phyloP scores from a whole-genome alignment of 2,797 vertebrate species.

The Typhlichthys eigenmanni region DNA sequence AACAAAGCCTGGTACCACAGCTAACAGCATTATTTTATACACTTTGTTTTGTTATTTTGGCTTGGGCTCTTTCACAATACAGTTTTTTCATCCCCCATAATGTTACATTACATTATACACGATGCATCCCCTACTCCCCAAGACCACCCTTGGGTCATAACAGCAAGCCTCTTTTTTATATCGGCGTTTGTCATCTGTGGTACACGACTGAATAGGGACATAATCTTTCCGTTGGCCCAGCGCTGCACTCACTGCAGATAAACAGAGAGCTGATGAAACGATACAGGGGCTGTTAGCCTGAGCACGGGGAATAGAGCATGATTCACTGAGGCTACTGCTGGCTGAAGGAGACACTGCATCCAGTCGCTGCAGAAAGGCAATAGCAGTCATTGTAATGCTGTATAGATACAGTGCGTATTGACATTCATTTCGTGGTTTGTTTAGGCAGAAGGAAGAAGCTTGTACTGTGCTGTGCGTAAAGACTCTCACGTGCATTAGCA shows the following conservation, averaged over 20 bases:
- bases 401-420: conserved; percentile 7
- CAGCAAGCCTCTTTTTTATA: too few species aligned
- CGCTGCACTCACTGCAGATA: conserved; percentile 47
- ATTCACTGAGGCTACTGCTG: conserved; percentile 9
- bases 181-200: not conserved
- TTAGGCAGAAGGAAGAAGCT: conserved; percentile 12
- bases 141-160: too few species aligned
- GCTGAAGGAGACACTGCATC: not conserved
- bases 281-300: conserved; percentile 26
- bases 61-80: too few species aligned
- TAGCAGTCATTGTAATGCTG: conserved; percentile 4
- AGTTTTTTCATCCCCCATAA: too few species aligned
- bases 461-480: not conserved
- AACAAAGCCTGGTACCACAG: too few species aligned
- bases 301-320: conserved; percentile 39
- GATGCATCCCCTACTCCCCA: too few species aligned
- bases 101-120: too few species aligned
- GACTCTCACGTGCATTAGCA: conserved; percentile 13
- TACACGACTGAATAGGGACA: conserved; percentile 43
- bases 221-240: conserved; percentile 56
- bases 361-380: conserved; percentile 4
- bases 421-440: conserved; percentile 17
- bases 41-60: too few species aligned
- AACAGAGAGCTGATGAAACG: conserved; percentile 52
- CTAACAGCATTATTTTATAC: too few species aligned